Evolutionary conservation across 2,888 invertebrate genomes (phyloP).

Genomic region (Bruchidius siliquastri): DNA sequence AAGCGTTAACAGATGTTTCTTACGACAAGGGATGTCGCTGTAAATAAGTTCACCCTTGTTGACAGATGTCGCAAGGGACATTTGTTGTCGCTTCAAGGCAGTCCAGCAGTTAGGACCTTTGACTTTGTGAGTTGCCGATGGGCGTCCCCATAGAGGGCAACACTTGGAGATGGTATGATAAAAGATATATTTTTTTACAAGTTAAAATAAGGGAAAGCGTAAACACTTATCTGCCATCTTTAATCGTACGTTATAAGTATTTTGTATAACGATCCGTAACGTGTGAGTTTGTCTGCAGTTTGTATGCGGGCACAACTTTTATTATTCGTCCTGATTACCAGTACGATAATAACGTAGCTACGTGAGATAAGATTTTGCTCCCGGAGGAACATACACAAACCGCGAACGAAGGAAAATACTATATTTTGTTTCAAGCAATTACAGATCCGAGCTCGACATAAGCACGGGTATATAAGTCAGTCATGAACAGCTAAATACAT

Average conservation of each 20-base stretch:
- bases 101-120: no score
- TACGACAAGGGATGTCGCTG: no score
- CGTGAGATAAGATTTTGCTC: constrained; percentile 35
- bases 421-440: background rate
- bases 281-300: constrained; percentile 13
- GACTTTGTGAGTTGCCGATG: no score
- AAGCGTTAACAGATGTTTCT: no score
- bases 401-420: background rate
- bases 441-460: background rate
- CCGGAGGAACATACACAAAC: background rate
- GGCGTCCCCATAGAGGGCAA: no score
- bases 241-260: background rate
- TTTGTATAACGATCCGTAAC: background rate
- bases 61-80: no score
- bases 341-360: constrained; percentile 38
- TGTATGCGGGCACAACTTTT: constrained; percentile 38
- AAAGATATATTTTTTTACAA: no score
- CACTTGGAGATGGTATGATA: no score
- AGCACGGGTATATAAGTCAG: background rate
- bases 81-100: no score
- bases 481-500: background rate
- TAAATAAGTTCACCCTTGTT: no score
- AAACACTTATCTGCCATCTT: background rate
- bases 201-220: no score
- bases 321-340: constrained; percentile 39